phyloP scores from a whole-genome alignment of 2,888 invertebrate species.

The Pristionchus exspectatus region DNA sequence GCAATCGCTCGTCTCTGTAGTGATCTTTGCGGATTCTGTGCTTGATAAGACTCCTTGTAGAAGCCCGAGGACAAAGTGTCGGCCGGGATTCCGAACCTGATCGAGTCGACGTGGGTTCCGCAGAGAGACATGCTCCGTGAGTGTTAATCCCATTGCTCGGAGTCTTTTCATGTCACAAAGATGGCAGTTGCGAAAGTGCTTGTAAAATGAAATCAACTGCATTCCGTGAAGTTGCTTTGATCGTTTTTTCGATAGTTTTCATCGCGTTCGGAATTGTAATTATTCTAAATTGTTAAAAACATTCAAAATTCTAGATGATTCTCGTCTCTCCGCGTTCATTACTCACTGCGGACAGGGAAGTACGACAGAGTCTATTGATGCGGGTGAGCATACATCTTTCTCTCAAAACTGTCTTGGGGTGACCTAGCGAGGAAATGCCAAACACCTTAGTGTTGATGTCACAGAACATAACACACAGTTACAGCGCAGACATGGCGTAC shows the following conservation, averaged over 20 bases:
- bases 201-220: too few relatives aligned
- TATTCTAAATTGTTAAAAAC: not conserved
- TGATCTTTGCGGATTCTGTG: not conserved
- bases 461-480: too few relatives aligned
- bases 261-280: too few relatives aligned
- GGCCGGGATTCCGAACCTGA: conserved; percentile 34
- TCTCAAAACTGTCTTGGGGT: too few relatives aligned
- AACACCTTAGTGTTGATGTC: too few relatives aligned
- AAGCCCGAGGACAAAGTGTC: conserved; percentile 41
- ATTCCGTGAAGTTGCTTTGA: too few relatives aligned
- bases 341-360: conserved; percentile 50
- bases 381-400: not conserved
- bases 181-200: not conserved
- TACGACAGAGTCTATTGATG: conserved; percentile 10
- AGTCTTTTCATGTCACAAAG: not conserved
- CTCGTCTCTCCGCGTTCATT: conserved; percentile 45
- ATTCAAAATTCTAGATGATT: conserved; percentile 13
- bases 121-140: conserved; percentile 46
- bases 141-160: not conserved
- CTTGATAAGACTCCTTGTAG: not conserved
- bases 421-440: too few relatives aligned
- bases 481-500: too few relatives aligned
- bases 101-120: conserved; percentile 48
- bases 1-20: not conserved
- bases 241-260: too few relatives aligned